Percentiles rank a stretch among this genome's conserved stretches.
phyloP scores from a whole-genome alignment of 2,797 vertebrate genomes.

The Triplophysa yarkandensis region DNA sequence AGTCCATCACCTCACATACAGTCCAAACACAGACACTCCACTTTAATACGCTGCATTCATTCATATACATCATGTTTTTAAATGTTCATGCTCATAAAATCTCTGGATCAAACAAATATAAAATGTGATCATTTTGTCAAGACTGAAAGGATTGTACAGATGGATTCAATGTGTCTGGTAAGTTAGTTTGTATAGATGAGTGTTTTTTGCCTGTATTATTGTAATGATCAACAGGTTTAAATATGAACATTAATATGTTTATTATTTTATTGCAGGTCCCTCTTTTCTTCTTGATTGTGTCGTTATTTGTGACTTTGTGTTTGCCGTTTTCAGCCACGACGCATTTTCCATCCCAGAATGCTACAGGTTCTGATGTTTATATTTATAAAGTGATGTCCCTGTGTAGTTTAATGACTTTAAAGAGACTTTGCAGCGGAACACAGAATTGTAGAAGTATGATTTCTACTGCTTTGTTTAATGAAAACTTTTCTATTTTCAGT shows the following conservation, averaged over 20 bases:
- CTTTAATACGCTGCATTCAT: neutral
- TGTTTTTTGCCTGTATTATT: too few species aligned
- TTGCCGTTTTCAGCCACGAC: slow-evolving; percentile 52
- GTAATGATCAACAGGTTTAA: too few species aligned
- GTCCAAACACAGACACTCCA: neutral
- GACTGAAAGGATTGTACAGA: neutral
- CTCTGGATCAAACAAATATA: neutral
- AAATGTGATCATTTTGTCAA: slow-evolving; percentile 9
- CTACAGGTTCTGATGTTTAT: slow-evolving; percentile 67
- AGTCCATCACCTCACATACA: slow-evolving; percentile 44
- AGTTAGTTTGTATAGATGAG: neutral
- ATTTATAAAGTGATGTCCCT: neutral
- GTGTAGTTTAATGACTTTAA: too few species aligned
- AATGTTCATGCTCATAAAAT: neutral
- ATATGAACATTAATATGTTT: too few species aligned
- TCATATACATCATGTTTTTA: neutral
- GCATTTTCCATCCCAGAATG: slow-evolving; percentile 59
- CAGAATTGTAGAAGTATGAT: too few species aligned
- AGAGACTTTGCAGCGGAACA: too few species aligned
- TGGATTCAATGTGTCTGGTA: slow-evolving; percentile 23
- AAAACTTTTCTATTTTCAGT: slow-evolving; percentile 52
- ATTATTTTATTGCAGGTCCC: slow-evolving; percentile 63
- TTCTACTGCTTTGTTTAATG: neutral
- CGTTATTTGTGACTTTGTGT: slow-evolving; percentile 60
- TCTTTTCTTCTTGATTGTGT: slow-evolving; percentile 57